These are phyloP conservation scores for Gasteruption jaculator DNA, from an alignment of 2,888 invertebrate species.

Conservation along the genomic window DNA sequence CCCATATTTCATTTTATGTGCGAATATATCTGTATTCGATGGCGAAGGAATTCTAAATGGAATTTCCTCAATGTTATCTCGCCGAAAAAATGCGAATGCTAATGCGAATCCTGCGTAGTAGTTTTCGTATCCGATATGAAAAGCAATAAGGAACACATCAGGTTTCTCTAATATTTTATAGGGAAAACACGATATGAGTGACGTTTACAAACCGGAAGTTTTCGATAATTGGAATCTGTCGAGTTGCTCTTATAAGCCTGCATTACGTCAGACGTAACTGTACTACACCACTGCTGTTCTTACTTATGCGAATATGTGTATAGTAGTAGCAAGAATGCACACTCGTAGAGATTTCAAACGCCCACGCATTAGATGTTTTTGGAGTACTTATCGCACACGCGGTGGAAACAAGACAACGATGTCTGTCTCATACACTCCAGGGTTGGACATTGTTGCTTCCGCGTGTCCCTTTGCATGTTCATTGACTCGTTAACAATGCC, in stretches of 20 bases:
- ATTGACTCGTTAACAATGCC: slow-evolving; percentile 17
- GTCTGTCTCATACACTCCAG: too few relatives aligned
- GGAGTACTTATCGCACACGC: slow-evolving; percentile 27
- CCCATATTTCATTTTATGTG: slow-evolving; percentile 7
- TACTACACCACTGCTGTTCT: too few relatives aligned
- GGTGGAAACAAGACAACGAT: slow-evolving; percentile 17
- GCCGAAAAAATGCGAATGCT: too few relatives aligned
- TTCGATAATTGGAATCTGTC: slow-evolving; percentile 27
- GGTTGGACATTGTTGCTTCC: too few relatives aligned
- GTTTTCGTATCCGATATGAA: too few relatives aligned
- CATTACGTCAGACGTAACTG: slow-evolving; percentile 39
- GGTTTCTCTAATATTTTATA: too few relatives aligned
- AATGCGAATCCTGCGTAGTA: too few relatives aligned
- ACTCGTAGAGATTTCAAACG: slow-evolving; percentile 11
- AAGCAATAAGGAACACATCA: too few relatives aligned
- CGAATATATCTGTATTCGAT: slow-evolving; percentile 3
- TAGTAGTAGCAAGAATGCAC: neutral
- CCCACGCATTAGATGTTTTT: slow-evolving; percentile 33
- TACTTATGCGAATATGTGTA: slow-evolving; percentile 17
- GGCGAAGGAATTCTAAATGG: neutral
- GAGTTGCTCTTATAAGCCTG: slow-evolving; percentile 4
- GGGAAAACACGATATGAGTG: too few relatives aligned
- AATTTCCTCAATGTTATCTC: slow-evolving; percentile 8
- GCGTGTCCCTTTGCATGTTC: too few relatives aligned
- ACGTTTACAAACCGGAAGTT: slow-evolving; percentile 24